Conservation (phyloP, 2,797 vertebrate genomes). For the Lepidocolaptes lacrymiger region DNA sequence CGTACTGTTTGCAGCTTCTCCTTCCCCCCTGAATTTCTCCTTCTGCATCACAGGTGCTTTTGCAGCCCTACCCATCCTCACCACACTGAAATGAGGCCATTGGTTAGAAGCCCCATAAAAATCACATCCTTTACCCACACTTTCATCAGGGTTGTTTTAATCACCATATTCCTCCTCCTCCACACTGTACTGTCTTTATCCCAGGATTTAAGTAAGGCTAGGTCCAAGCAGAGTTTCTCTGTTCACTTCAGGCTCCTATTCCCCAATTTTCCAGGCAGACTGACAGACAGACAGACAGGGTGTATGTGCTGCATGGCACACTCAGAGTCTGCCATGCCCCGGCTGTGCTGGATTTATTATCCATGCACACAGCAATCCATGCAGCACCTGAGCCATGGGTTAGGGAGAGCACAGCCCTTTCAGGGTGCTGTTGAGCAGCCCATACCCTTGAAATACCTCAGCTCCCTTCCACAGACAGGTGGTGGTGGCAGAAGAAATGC, state of each 20-base stretch:
- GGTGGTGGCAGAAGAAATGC: background rate
- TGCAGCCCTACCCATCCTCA: background rate
- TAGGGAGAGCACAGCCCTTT: background rate
- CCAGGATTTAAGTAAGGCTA: background rate
- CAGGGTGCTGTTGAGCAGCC: background rate
- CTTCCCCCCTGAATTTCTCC: background rate
- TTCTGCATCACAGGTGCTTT: background rate
- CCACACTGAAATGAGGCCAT: background rate
- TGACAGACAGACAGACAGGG: background rate
- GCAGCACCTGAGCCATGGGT: background rate
- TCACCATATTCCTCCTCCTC: background rate
- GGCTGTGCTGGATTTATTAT: background rate
- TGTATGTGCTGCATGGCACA: background rate
- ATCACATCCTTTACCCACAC: background rate
- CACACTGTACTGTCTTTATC: fast-evolving
- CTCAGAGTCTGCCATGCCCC: background rate
- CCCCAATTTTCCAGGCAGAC: background rate
- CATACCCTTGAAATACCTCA: background rate
- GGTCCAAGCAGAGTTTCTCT: background rate
- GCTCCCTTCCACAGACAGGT: background rate
- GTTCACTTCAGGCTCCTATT: background rate
- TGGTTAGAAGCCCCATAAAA: background rate
- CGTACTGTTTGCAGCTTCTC: background rate
- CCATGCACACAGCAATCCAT: background rate
- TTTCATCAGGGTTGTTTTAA: background rate